Percentiles rank a stretch among this genome's conserved stretches.
Conservation (phyloP, 2,113 vertebrate genomes). For the Strix aluco region DNA sequence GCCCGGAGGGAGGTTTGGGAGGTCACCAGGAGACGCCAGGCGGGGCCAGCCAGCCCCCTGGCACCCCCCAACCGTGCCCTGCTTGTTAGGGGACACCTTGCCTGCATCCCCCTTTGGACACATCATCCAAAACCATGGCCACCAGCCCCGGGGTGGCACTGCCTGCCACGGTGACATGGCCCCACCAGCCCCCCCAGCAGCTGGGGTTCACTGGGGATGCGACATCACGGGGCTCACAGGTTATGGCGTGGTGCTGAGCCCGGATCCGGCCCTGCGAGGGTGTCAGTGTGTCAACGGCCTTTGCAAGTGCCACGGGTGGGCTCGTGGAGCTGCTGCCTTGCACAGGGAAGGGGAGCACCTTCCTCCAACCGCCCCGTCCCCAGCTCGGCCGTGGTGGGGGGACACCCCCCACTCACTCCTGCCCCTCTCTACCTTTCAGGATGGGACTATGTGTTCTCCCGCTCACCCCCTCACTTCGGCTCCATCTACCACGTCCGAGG, state of each 20-base stretch:
- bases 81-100: background rate
- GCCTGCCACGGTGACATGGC: no score
- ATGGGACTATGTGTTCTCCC: conserved; percentile 53
- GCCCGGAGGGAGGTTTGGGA: background rate
- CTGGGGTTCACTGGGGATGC: background rate
- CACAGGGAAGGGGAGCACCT: background rate
- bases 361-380: accelerated
- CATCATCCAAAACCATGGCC: background rate
- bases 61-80: background rate
- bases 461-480: conserved; percentile 72
- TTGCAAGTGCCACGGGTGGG: background rate
- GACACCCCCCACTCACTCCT: background rate
- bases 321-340: background rate
- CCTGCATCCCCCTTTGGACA: background rate
- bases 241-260: accelerated
- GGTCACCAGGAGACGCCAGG: background rate
- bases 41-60: background rate
- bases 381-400: accelerated
- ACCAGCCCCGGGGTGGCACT: background rate
- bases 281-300: accelerated
- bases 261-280: background rate
- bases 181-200: background rate
- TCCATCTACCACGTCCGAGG: conserved; percentile 83
- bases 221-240: background rate
- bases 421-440: conserved; percentile 51